Evolutionary conservation across 2,797 vertebrate genomes (phyloP).

Genomic region (Parotocinclus haroldoi): DNA sequence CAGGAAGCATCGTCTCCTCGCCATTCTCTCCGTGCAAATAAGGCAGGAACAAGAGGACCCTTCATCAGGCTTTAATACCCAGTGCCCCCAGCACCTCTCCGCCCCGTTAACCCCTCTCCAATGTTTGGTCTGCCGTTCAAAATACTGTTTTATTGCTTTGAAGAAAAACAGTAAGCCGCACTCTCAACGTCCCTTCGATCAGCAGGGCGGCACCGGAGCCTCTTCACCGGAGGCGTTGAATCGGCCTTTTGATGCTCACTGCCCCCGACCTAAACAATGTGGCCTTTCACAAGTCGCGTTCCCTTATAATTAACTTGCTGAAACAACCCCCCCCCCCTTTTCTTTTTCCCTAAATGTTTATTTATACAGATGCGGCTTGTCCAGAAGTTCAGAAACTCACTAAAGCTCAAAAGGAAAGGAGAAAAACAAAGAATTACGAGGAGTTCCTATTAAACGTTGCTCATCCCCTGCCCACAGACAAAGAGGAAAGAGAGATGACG

Average conservation of each 20-base stretch:
- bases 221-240: conserved; percentile 57
- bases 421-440: no score
- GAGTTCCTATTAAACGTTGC: conserved; percentile 22
- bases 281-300: conserved; percentile 69
- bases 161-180: conserved; percentile 25
- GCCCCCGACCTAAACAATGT: conserved; percentile 72
- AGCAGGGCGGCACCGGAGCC: no score
- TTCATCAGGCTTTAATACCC: conserved; percentile 32
- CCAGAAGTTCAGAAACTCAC: no score
- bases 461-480: conserved; percentile 23
- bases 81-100: conserved; percentile 27
- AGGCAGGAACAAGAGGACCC: conserved; percentile 33
- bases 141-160: conserved; percentile 69
- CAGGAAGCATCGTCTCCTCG: conserved; percentile 8
- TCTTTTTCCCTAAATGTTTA: no score
- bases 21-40: conserved; percentile 29
- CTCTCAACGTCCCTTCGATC: no score
- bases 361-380: conserved; percentile 35
- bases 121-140: conserved; percentile 64
- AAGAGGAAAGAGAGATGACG: conserved; percentile 19
- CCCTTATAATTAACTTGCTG: conserved; percentile 57
- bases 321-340: conserved; percentile 50
- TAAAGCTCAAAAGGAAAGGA: not conserved
- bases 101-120: conserved; percentile 54
- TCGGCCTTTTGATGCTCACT: conserved; percentile 71